A percentile compares a stretch with the other conserved stretches of the same genome.
These are phyloP conservation scores for Silurus meridionalis DNA, from an alignment of 2,113 vertebrate species.

Conservation along the genomic window DNA sequence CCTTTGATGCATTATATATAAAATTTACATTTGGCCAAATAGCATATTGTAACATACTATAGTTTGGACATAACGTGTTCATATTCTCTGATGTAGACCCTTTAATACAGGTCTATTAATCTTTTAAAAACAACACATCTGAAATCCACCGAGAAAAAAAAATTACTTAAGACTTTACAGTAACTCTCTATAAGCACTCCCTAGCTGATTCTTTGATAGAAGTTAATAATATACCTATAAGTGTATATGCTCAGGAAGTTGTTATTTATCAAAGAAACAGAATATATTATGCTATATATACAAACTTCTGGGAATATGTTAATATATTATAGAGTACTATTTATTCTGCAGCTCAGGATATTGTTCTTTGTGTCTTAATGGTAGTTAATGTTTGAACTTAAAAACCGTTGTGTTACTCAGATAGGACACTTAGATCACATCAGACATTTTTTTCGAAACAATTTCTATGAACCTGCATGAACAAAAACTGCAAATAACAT, in stretches of 20 bases:
- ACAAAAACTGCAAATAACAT: background rate
- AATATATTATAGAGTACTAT: background rate
- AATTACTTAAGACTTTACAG: background rate
- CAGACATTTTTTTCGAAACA: background rate
- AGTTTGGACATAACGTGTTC: conserved; percentile 39
- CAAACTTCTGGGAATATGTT: background rate
- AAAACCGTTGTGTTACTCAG: background rate
- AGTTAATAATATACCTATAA: background rate
- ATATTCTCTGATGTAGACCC: conserved; percentile 7
- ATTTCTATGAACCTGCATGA: background rate
- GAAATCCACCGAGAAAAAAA: background rate
- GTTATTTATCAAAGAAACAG: background rate
- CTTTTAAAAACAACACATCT: background rate
- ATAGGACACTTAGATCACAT: background rate
- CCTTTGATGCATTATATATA: background rate
- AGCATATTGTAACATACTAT: background rate
- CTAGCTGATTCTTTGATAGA: background rate
- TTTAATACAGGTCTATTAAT: background rate
- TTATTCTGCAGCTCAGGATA: background rate
- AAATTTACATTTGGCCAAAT: background rate
- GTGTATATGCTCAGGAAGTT: background rate
- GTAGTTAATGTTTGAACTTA: background rate
- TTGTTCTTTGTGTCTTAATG: background rate
- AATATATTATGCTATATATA: background rate
- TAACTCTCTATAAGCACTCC: background rate